Conservation (phyloP, 2,888 invertebrate genomes). For the Hermodice carunculata region DNA sequence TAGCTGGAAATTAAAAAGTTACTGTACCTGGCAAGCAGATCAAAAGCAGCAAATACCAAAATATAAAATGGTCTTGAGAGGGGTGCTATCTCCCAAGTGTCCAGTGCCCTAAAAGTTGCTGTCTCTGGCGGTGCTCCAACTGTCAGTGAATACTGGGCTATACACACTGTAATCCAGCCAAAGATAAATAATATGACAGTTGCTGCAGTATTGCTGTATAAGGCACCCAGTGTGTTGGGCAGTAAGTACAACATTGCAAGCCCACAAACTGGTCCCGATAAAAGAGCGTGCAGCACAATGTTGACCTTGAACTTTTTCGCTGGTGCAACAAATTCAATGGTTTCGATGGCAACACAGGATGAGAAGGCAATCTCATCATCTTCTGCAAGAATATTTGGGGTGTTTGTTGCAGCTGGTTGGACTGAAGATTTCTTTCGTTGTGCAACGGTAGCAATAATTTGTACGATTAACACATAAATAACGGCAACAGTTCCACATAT, state of each 20-base stretch:
- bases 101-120: constrained; percentile 61
- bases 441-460: constrained; percentile 52
- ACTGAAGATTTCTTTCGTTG: constrained; percentile 40
- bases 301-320: constrained; percentile 60
- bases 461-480: constrained; percentile 53
- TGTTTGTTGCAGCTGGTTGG: neutral
- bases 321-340: constrained; percentile 60
- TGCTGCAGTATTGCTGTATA: constrained; percentile 53
- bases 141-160: constrained; percentile 63
- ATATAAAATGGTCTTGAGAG: constrained; percentile 61
- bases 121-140: constrained; percentile 63
- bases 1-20: too few species aligned
- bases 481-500: constrained; percentile 54
- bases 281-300: constrained; percentile 56
- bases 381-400: constrained; percentile 22
- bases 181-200: constrained; percentile 56
- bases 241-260: constrained; percentile 57
- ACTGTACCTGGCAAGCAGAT: constrained; percentile 57
- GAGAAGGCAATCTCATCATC: constrained; percentile 62
- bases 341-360: constrained; percentile 62
- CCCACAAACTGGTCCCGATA: constrained; percentile 56
- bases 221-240: constrained; percentile 54
- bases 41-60: constrained; percentile 54
- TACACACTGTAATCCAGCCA: constrained; percentile 61
- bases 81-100: constrained; percentile 56